These are phyloP conservation scores for Thinocorus orbignyianus DNA, from an alignment of 2,113 vertebrate species.

Conservation along the genomic window DNA sequence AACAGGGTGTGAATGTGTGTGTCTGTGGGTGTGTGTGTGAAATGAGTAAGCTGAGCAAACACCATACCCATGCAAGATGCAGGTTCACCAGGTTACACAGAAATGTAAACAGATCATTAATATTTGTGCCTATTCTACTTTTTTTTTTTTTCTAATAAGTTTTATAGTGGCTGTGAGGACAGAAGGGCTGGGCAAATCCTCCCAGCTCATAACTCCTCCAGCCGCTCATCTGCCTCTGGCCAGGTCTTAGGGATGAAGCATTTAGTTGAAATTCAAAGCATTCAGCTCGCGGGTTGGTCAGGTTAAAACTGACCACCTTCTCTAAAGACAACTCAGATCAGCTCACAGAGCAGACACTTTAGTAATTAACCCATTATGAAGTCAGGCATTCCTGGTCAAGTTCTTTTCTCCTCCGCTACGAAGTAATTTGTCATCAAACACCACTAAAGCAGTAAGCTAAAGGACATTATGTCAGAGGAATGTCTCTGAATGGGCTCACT, in stretches of 20 bases:
- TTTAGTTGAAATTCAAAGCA: not conserved
- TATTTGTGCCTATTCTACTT: not conserved
- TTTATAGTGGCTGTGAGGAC: not conserved
- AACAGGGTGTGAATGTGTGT: constrained; percentile 34
- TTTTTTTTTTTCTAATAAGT: not conserved
- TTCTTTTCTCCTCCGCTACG: not conserved
- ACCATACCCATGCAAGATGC: constrained; percentile 7
- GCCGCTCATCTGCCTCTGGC: not conserved
- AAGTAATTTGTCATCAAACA: not conserved
- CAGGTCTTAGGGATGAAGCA: not conserved
- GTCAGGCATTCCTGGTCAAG: not conserved
- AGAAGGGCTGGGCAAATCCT: not conserved
- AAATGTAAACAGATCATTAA: not conserved
- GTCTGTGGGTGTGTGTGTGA: constrained; percentile 29
- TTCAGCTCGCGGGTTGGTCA: not conserved
- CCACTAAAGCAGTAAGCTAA: not conserved
- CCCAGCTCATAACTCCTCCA: not conserved
- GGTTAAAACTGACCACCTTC: not conserved
- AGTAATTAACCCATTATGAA: not conserved
- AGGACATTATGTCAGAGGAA: not conserved
- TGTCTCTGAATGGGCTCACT: not conserved
- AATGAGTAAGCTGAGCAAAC: constrained; percentile 57
- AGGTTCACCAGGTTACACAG: not conserved
- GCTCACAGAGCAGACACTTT: not conserved
- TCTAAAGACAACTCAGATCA: not conserved